A percentile compares a stretch with the other conserved stretches of the same genome.
Evolutionary conservation across 2,888 invertebrate genomes (phyloP).

Genomic region (Plebejus anna): DNA sequence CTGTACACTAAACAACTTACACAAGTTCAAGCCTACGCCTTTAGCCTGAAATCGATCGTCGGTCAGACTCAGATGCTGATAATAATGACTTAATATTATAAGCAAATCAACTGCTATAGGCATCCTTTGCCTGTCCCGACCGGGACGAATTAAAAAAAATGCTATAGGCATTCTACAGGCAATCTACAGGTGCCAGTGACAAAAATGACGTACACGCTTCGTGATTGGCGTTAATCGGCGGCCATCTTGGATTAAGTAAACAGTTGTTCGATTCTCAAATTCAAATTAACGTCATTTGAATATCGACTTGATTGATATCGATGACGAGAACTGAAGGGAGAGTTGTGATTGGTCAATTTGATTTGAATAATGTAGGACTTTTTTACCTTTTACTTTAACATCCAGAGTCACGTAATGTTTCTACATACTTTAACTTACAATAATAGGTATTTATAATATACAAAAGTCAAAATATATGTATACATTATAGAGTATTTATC

Average conservation of each 20-base stretch:
- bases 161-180: no score
- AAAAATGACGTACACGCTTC: conserved; percentile 60
- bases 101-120: conserved; percentile 62
- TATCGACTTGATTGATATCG: conserved; percentile 3
- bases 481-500: background rate
- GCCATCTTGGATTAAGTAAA: conserved; percentile 65
- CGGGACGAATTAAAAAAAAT: no score
- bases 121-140: no score
- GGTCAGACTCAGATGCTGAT: no score
- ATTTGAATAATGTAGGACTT: conserved; percentile 7
- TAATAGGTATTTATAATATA: background rate
- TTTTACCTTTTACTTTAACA: conserved; percentile 2
- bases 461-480: background rate
- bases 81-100: conserved; percentile 42
- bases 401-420: background rate
- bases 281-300: conserved; percentile 14
- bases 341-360: conserved; percentile 22
- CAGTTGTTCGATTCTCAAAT: conserved; percentile 34
- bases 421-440: background rate
- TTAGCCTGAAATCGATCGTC: no score
- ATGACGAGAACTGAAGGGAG: conserved; percentile 21
- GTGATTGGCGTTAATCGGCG: conserved; percentile 69
- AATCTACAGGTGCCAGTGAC: conserved; percentile 53
- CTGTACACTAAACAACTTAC: no score
- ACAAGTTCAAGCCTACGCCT: no score